Evolutionary conservation across 2,113 vertebrate genomes (phyloP).

Genomic region (Mirza zaza): DNA sequence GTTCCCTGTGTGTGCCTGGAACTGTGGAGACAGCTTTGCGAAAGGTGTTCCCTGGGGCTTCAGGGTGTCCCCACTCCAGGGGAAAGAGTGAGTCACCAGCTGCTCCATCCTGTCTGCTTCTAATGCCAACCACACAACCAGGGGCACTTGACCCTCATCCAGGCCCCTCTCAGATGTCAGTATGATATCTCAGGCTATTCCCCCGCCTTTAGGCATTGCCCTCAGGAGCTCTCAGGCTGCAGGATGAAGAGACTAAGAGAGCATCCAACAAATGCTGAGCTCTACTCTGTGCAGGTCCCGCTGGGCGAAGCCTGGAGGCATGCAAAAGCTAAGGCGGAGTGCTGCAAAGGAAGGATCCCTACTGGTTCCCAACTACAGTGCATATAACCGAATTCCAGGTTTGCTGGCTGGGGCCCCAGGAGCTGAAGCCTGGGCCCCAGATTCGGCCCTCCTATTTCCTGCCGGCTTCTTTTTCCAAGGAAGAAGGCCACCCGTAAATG

Average conservation of each 20-base stretch:
- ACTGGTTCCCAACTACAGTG: neutral
- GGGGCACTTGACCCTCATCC: neutral
- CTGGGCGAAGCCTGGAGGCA: neutral
- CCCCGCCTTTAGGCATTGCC: neutral
- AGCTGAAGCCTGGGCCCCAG: neutral
- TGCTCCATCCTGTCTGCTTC: neutral
- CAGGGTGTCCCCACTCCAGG: neutral
- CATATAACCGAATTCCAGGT: neutral
- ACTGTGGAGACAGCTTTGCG: neutral
- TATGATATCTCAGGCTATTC: neutral
- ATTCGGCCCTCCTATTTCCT: neutral
- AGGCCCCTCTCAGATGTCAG: neutral
- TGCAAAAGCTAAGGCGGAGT: neutral
- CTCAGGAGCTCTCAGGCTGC: neutral
- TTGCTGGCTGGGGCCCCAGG: neutral
- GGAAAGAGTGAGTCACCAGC: neutral
- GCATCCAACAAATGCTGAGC: neutral
- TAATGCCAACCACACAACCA: neutral
- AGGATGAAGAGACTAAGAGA: neutral
- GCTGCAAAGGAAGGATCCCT: neutral
- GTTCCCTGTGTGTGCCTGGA: neutral
- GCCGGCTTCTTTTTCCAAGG: neutral
- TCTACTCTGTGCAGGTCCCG: too few species aligned
- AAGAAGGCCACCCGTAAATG: neutral
- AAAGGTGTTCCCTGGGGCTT: neutral